phyloP scores from a whole-genome alignment of 53 echinoderm and acorn worm genomes.

The Apostichopus leukothele region DNA sequence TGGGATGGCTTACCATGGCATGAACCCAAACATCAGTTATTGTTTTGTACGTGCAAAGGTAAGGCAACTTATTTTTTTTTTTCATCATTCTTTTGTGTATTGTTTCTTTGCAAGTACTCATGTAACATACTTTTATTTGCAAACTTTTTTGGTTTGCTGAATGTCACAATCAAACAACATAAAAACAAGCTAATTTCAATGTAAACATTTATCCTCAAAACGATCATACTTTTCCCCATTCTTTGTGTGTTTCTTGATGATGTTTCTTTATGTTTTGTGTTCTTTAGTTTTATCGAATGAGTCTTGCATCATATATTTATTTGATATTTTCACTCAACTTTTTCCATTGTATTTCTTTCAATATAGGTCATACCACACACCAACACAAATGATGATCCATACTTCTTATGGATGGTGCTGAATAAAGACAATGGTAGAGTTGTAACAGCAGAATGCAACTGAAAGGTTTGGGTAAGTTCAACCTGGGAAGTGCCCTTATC shows the following conservation, averaged over 20 bases:
- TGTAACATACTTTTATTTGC: neutral
- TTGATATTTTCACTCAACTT: too few relatives aligned
- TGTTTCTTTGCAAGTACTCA: too few relatives aligned
- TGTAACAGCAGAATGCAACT: constrained; percentile 55
- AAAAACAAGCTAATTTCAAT: too few relatives aligned
- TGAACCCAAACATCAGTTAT: constrained; percentile 51
- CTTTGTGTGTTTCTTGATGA: too few relatives aligned
- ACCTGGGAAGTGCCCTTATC: neutral
- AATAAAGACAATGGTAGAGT: constrained; percentile 55
- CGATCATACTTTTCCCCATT: too few relatives aligned
- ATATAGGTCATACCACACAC: neutral
- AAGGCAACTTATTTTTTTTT: neutral
- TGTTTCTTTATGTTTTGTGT: neutral
- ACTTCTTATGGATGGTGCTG: constrained; percentile 54
- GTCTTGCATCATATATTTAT: neutral
- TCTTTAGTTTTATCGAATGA: neutral
- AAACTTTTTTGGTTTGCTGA: neutral
- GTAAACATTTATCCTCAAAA: too few relatives aligned
- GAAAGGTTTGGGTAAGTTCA: constrained; percentile 51
- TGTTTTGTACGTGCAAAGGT: constrained; percentile 54
- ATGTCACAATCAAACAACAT: too few relatives aligned
- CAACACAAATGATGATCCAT: neutral
- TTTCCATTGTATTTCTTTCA: too few relatives aligned
- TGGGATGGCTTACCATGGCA: constrained; percentile 48
- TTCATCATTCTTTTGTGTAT: too few relatives aligned